Evolutionary conservation across 2,113 vertebrate species (phyloP), one percentile per base, ranked within the genome.

Genomic region (Reinhardtius hippoglossoides): DNA sequence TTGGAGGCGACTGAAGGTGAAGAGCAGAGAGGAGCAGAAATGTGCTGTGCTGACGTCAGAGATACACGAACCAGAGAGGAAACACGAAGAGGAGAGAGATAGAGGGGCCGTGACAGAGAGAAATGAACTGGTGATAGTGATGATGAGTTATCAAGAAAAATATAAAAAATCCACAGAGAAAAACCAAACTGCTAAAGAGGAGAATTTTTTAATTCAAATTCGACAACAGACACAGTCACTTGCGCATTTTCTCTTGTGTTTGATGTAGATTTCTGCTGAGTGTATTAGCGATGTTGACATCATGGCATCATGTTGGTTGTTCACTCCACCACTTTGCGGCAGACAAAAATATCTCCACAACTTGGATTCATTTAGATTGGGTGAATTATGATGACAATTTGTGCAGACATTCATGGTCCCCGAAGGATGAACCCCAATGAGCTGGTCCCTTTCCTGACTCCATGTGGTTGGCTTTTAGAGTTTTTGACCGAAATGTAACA

Each of bases 1-100:
- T 59, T 66, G 15, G 71, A 83, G 84, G 59, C 77, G 3, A 67
- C 62, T 87, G 87, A 91, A 91, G 90, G 89, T 91, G 92, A 93
- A 72, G 76, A 54, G 77, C 76, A 76, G 64, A 67, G 59, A 78
- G 68, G 82, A 73, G 67, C 8, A 65, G 70, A 63, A 75, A 74
- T 44, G 42, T 55, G 71, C 46, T 20, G 44, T 73, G 64, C 71
- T 84, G 83, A 88, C 78, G 75, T 89, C 86, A 87, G 44, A 48
- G 44, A 48, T 55, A 60, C 9, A n/a, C 1, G 50, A 71, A 78
- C 23, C 48, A 64, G 14, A 4, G 6, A 76, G 58, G 37, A 69
- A 26, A 35, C 24, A 20, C 18, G 21, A 82, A 55, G 52, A 20
- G 46, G 50, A 50, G n/a, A 72, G 15, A 5, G 8, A 48, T 5